phyloP scores from a whole-genome alignment of 2,113 vertebrate genomes.

The Passer domesticus region DNA sequence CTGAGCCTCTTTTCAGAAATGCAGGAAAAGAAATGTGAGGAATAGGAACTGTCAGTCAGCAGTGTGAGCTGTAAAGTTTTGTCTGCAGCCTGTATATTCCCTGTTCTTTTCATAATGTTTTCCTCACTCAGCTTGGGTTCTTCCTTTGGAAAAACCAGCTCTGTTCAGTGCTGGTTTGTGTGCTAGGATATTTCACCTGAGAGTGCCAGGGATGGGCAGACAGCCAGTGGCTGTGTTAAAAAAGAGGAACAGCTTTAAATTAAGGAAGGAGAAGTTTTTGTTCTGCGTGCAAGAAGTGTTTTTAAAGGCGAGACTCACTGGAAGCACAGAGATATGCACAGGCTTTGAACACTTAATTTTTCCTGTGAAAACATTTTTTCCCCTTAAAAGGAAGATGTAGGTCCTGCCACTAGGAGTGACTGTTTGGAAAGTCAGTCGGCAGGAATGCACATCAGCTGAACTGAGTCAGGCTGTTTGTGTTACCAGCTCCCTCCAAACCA shows the following conservation, averaged over 20 bases:
- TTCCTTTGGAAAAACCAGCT: not conserved
- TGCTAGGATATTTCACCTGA: not conserved
- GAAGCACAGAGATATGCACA: not conserved
- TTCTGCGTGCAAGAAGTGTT: not conserved
- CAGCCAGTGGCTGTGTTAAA: not conserved
- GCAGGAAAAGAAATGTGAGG: slow-evolving; percentile 2
- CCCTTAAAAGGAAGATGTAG: slow-evolving; percentile 76
- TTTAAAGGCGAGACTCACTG: not conserved
- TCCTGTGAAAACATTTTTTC: slow-evolving; percentile 77
- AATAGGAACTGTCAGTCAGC: not conserved
- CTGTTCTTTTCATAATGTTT: not conserved
- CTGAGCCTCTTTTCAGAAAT: slow-evolving; percentile 25
- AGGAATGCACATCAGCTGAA: slow-evolving; percentile 45
- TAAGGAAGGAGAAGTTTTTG: not conserved
- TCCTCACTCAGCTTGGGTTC: not conserved
- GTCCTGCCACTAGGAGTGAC: slow-evolving; percentile 55
- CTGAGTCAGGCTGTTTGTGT: slow-evolving; percentile 52
- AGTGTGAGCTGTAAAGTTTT: not conserved
- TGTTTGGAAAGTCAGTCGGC: slow-evolving; percentile 55
- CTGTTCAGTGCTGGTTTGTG: not conserved
- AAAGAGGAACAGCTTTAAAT: not conserved
- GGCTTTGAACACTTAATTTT: slow-evolving; percentile 57
- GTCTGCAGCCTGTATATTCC: not conserved
- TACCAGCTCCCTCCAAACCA: not conserved
- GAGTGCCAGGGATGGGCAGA: not conserved